Evolutionary conservation across 1,140 invertebrate genomes (phyloP), one percentile per base, ranked within the genome.

Genomic region (Araneus ventricosus): DNA sequence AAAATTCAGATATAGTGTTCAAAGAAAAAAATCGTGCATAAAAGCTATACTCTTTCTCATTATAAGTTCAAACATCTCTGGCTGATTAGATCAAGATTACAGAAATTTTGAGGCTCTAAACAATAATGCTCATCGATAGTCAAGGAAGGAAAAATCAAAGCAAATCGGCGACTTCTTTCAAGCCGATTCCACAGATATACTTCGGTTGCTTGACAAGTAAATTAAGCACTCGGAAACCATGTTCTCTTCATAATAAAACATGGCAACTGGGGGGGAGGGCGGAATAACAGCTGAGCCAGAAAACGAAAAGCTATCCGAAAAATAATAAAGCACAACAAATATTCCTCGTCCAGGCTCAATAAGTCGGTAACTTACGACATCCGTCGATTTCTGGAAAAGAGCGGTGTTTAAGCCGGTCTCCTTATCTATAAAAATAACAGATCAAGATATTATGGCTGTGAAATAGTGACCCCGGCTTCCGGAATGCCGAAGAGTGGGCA

Each of bases 391-490:
- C 41, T 84, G 22, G n/a, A 45, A n/a, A 82, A 27, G 39, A 27
- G 37, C 20, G 20, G 37, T n/a, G 17, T 82, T 39, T 82, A 41
- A 57, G 80, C 17, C 22, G 41, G 39, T 41, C 39, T 84, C 24
- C 22, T 57, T 57, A 84, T 84, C 82, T 84, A 84, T 84, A 84
- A 84, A 84, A 84, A 84, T 45, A 84, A 84, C 82, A 84, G 41
- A 84, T 84, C 82, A 57, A 52, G 82, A 84, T 84, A 84, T 84
- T 57, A 84, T 84, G 41, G 82, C 45, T 52, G 41, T 84, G 82
- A 84, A 84, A 84, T 41, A 57, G 82, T 84, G 82, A 84, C 41
- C 82, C 82, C 27, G 82, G 82, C 82, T 20, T 27, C 24, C n/a
- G 82, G 45, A 84, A 84, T 84, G 82, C 41, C 82, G 82, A 41